Percentiles rank a stretch among this genome's conserved stretches.
These are phyloP conservation scores for Panthera uncia DNA, from an alignment of 2,113 vertebrate genomes.

Conservation along the genomic window DNA sequence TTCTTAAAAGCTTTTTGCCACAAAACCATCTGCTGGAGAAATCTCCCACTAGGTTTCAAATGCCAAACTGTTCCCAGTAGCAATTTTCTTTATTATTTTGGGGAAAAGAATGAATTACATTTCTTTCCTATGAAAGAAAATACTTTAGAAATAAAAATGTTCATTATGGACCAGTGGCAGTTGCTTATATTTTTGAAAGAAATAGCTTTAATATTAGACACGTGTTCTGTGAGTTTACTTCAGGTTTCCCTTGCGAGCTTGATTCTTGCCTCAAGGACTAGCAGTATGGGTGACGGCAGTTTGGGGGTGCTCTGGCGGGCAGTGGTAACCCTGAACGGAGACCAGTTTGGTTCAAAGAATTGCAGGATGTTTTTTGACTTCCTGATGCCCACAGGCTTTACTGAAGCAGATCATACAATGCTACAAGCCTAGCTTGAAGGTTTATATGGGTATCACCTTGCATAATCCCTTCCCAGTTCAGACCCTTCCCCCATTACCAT, in stretches of 20 bases:
- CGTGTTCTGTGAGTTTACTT: neutral
- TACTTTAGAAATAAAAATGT: conserved; percentile 70
- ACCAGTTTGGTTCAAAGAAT: neutral
- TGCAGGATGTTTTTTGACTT: neutral
- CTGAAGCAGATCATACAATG: neutral
- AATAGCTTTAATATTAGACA: conserved; percentile 21
- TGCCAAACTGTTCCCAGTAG: conserved; percentile 74
- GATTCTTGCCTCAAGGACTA: neutral
- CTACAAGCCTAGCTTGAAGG: neutral
- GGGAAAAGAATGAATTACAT: conserved; percentile 74
- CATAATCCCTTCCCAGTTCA: neutral
- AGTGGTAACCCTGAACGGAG: neutral
- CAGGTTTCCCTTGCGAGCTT: neutral
- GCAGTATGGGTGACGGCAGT: neutral
- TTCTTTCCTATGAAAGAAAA: conserved; percentile 69
- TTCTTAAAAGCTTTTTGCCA: conserved; percentile 80
- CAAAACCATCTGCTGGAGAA: conserved; percentile 80
- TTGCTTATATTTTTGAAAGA: conserved; percentile 27
- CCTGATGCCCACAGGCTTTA: neutral
- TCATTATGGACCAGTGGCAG: conserved; percentile 49
- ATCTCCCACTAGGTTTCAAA: conserved; percentile 79
- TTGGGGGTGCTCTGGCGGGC: neutral
- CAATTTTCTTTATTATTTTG: conserved; percentile 77
- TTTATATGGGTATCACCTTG: neutral
- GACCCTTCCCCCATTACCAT: neutral